Conservation (phyloP, 2,888 invertebrate genomes). For the Ryuthela nishihirai region DNA sequence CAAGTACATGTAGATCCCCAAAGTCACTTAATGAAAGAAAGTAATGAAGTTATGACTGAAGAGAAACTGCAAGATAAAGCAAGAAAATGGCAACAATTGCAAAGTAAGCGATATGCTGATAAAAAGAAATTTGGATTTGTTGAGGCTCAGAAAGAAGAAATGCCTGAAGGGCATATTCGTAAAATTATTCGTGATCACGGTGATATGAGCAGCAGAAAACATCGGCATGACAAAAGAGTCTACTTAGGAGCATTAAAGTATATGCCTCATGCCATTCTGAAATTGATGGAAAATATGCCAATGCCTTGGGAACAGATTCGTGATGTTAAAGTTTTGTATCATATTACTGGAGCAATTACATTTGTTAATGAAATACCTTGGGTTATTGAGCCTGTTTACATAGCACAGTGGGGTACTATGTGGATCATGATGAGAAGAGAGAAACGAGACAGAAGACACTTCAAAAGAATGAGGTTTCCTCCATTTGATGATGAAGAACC, state of each 20-base stretch:
- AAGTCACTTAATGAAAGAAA: slow-evolving; percentile 58
- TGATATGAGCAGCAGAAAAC: slow-evolving; percentile 99
- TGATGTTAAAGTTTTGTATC: slow-evolving; percentile 95
- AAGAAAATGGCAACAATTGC: slow-evolving; percentile 97
- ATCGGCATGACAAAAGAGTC: slow-evolving; percentile 96
- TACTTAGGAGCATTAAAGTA: slow-evolving; percentile 95
- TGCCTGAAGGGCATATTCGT: slow-evolving; percentile 98
- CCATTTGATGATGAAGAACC: slow-evolving; percentile 99
- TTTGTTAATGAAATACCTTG: slow-evolving; percentile 99
- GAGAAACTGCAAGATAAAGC: slow-evolving; percentile 95
- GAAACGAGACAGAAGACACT: slow-evolving; percentile 96
- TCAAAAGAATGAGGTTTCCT: slow-evolving; percentile 98
- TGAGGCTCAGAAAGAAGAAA: slow-evolving; percentile 98
- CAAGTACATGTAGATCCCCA: slow-evolving; percentile 42
- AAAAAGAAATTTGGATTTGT: slow-evolving; percentile 98
- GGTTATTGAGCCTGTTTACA: slow-evolving; percentile 98
- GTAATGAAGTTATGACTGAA: slow-evolving; percentile 75
- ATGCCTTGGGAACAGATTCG: slow-evolving; percentile 99
- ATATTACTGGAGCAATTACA: slow-evolving; percentile 98
- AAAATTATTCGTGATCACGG: slow-evolving; percentile 99
- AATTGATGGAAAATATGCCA: slow-evolving; percentile 98
- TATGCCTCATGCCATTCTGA: slow-evolving; percentile 99
- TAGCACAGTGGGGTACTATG: slow-evolving; percentile 99
- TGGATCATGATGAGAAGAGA: slow-evolving; percentile 99
- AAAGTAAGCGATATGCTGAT: slow-evolving; percentile 97